A percentile compares a stretch with the other conserved stretches of the same genome.
phyloP scores from a whole-genome alignment of 2,888 invertebrate species.

The Congeria kusceri region DNA sequence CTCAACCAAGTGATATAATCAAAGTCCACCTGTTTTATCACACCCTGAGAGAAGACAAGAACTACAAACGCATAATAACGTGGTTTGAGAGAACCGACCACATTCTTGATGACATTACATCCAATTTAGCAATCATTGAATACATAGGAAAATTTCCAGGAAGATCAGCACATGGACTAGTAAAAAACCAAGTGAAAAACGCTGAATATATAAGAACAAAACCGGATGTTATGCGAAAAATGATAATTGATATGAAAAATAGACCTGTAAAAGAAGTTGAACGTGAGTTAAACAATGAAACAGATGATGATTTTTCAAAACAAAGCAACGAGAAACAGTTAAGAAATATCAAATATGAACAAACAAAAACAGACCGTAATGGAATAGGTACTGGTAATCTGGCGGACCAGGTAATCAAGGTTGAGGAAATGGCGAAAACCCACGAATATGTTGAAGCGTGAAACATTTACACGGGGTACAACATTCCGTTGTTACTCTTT shows the following conservation, averaged over 20 bases:
- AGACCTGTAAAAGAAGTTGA: constrained; percentile 3
- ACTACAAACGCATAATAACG: background rate
- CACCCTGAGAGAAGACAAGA: constrained; percentile 3
- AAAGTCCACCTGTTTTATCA: constrained; percentile 28
- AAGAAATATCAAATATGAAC: background rate
- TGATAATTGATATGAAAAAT: background rate
- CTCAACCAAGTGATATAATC: constrained; percentile 14
- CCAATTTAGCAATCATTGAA: background rate
- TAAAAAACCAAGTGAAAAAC: background rate
- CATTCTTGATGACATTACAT: background rate
- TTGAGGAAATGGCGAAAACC: constrained; percentile 26
- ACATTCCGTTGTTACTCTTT: constrained; percentile 19
- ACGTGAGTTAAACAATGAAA: background rate
- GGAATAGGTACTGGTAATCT: background rate
- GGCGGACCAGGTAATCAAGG: constrained; percentile 1
- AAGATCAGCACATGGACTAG: background rate
- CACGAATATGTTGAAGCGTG: constrained; percentile 18
- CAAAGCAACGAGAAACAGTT: constrained; percentile 17
- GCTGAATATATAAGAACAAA: constrained; percentile 9
- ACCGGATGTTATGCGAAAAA: background rate
- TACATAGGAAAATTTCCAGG: constrained; percentile 14
- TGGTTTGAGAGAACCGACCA: background rate
- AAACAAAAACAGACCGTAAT: background rate
- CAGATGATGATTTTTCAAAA: constrained; percentile 4
- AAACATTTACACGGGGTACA: constrained; percentile 12